A percentile compares a stretch with the other conserved stretches of the same genome.
These are phyloP conservation scores for Panthera leo DNA, from an alignment of 2,113 vertebrate genomes.

Conservation along the genomic window DNA sequence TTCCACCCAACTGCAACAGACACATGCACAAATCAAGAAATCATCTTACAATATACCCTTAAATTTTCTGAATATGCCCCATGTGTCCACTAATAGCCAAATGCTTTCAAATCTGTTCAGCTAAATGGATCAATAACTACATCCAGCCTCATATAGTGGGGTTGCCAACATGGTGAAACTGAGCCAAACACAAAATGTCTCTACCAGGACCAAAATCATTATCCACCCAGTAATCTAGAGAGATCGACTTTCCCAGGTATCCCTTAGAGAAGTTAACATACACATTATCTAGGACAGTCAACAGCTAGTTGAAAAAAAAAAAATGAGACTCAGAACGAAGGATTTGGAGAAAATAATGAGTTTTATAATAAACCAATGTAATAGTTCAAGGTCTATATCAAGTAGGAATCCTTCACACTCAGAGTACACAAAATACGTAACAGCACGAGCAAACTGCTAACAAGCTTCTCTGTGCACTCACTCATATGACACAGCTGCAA, in stretches of 20 bases:
- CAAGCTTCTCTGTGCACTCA: constrained; percentile 74
- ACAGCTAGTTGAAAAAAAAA: background rate
- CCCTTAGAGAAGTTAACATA: background rate
- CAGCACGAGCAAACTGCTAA: constrained; percentile 81
- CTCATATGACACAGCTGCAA: constrained; percentile 83
- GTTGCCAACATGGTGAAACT: constrained; percentile 75
- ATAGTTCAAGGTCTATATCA: constrained; percentile 44
- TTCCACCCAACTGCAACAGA: constrained; percentile 36
- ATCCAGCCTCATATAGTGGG: constrained; percentile 70
- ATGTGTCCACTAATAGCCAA: constrained; percentile 81
- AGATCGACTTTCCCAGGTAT: constrained; percentile 48
- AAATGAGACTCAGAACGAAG: constrained; percentile 14
- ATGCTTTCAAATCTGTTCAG: constrained; percentile 83
- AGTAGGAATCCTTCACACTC: constrained; percentile 71
- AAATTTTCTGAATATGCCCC: constrained; percentile 72
- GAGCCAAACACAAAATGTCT: constrained; percentile 75
- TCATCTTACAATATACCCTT: constrained; percentile 69
- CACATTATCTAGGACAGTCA: constrained; percentile 33
- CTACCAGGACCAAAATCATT: constrained; percentile 65
- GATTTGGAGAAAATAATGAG: constrained; percentile 25
- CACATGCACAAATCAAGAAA: constrained; percentile 62
- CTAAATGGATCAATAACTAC: constrained; percentile 80
- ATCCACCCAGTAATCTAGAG: constrained; percentile 55
- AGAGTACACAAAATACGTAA: constrained; percentile 72
- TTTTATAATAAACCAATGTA: constrained; percentile 47